Base-by-base conservation (phyloP, 2,888 invertebrate genomes). In the Tribolium freemani region DNA sequence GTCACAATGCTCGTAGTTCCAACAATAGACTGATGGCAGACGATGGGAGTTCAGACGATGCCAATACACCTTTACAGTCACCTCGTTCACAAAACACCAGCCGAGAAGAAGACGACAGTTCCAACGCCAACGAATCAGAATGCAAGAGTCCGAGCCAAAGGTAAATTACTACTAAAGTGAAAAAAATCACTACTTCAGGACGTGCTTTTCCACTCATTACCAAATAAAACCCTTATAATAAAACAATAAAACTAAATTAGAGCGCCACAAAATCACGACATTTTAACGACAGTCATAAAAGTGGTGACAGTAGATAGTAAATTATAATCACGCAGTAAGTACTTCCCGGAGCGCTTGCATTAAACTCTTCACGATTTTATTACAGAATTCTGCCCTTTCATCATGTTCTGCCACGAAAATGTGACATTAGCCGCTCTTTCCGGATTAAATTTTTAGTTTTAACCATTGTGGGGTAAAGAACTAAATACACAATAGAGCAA, bases 81-180 rank as follows among this genome's bases (percentile, higher is more conserved):
- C 87, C 91, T 69, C 91, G 91, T 16, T 92, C 93, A 63, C 90
- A 91, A 75, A 85, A 86, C 77, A 86, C 86, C 66, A 85, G 85
- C 69, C 78, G 85, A 13, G 93, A 93, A 74, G 91, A 93, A 77
- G 93, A 93, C 77, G 91, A 91, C 83, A 91, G 91, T 77, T 91
- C 91, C 82, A 91, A 90, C 83, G 91, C 91, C 78, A 91, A 90
- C 79, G 92, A 92, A 83, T 90, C 90, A 58, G 92, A 92, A 78
- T 90, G 90, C 87, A 92, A 92, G 82, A 92, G 92, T 83, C 91
- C 92, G 53, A 91, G 90, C 80, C 91, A 92, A 84, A 91, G 92
- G 92, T 16, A 16, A 16, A 16, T 16, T 1, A 16, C 2, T 16
- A 16, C 1, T 2, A 16, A 2, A 16, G 16, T 2, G 16, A 16